Conservation (phyloP, 1,140 invertebrate species). For the Hyphantria cunea region DNA sequence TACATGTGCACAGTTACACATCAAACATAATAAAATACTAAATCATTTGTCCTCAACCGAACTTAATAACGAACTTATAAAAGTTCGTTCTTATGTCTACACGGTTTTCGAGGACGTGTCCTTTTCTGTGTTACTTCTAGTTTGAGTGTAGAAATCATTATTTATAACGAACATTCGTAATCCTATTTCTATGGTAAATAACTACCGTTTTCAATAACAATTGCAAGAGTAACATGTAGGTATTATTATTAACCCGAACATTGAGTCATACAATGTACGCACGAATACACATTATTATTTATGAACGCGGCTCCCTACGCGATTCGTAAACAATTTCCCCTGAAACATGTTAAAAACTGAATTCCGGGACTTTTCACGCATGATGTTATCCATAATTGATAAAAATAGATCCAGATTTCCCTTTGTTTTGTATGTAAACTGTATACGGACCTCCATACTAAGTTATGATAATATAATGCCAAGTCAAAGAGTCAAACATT, state of each 20-base stretch:
- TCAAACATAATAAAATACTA: slow-evolving; percentile 2
- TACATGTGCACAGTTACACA: neutral
- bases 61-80: slow-evolving; percentile 17
- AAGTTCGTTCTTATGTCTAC: neutral
- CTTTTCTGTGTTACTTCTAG: no score
- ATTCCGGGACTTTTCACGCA: neutral
- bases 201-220: neutral
- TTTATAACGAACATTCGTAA: neutral
- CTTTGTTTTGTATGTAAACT: neutral
- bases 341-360: neutral
- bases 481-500: neutral
- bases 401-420: neutral
- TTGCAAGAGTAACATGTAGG: slow-evolving; percentile 2
- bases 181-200: slow-evolving; percentile 5
- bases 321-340: slow-evolving; percentile 3
- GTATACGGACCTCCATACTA: no score
- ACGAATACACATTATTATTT: slow-evolving; percentile 4
- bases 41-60: slow-evolving; percentile 3
- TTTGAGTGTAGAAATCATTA: no score
- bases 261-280: slow-evolving; percentile 16
- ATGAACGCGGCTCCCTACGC: neutral
- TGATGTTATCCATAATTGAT: neutral
- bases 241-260: slow-evolving; percentile 10
- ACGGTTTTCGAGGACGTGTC: neutral
- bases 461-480: no score